Evolutionary conservation across 2,797 vertebrate genomes (phyloP).

Genomic region (Coranthus polyacanthus): DNA sequence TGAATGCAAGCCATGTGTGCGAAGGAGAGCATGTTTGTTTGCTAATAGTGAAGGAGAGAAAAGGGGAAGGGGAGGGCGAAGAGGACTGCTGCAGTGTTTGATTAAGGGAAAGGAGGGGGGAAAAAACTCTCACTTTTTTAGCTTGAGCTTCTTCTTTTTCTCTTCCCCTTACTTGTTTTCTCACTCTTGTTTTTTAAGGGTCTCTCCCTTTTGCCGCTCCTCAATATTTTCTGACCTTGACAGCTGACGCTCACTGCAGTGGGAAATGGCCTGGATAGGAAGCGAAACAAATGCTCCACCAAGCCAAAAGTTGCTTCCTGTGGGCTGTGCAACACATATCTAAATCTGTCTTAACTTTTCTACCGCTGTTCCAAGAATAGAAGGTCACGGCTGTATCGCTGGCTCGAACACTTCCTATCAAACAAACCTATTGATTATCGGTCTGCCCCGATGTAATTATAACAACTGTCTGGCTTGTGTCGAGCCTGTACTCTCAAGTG

Average conservation of each 20-base stretch:
- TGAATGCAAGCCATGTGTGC: slow-evolving; percentile 58
- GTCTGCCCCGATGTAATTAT: slow-evolving; percentile 24
- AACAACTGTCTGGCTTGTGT: slow-evolving; percentile 12
- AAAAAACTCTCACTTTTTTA: slow-evolving; percentile 38
- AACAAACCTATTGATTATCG: slow-evolving; percentile 56
- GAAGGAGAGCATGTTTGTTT: slow-evolving; percentile 60
- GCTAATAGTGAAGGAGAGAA: slow-evolving; percentile 42
- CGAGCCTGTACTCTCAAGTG: slow-evolving; percentile 41
- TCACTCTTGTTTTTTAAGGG: slow-evolving; percentile 16
- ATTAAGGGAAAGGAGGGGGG: slow-evolving; percentile 3
- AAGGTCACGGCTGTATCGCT: slow-evolving; percentile 41
- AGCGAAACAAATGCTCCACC: slow-evolving; percentile 40
- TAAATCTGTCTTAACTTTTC: slow-evolving; percentile 26
- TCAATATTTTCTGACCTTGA: slow-evolving; percentile 64
- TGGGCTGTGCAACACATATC: slow-evolving; percentile 30
- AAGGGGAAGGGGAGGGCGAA: neutral
- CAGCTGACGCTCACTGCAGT: slow-evolving; percentile 60
- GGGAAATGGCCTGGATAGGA: slow-evolving; percentile 43
- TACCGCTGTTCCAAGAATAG: slow-evolving; percentile 7
- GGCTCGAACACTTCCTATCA: slow-evolving; percentile 21
- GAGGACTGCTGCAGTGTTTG: slow-evolving; percentile 55
- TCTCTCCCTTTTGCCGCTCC: slow-evolving; percentile 18
- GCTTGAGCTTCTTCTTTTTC: slow-evolving; percentile 14
- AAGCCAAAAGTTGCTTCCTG: slow-evolving; percentile 55
- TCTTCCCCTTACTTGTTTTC: slow-evolving; percentile 32